These are phyloP conservation scores for Drosophila pallidifrons DNA, from an alignment of 1,140 invertebrate genomes.

Conservation along the genomic window DNA sequence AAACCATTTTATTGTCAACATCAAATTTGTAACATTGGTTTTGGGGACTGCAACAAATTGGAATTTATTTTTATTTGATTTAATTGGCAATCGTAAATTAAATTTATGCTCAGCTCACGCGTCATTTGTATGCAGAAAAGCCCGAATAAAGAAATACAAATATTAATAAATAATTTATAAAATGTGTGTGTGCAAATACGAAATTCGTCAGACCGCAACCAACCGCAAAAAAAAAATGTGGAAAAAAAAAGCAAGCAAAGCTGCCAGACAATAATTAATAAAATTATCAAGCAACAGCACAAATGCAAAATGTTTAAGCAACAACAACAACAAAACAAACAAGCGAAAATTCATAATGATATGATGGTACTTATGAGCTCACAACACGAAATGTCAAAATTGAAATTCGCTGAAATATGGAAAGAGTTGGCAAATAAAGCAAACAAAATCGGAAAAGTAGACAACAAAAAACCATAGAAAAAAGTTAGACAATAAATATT, in stretches of 20 bases:
- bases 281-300: constrained; percentile 4
- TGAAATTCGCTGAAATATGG: not conserved
- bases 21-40: constrained; percentile 17
- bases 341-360: not conserved
- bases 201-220: constrained; percentile 34
- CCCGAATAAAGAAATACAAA: constrained; percentile 5
- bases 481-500: not conserved
- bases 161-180: constrained; percentile 39
- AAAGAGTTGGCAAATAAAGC: not conserved
- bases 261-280: constrained; percentile 25
- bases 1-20: constrained; percentile 6
- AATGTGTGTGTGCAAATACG: constrained; percentile 20
- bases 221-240: constrained; percentile 14
- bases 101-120: constrained; percentile 12
- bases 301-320: constrained; percentile 22
- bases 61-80: constrained; percentile 25
- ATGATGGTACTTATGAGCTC: constrained; percentile 10
- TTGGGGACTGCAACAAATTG: constrained; percentile 3
- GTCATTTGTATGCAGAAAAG: constrained; percentile 24
- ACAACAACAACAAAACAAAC: not conserved
- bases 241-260: not conserved
- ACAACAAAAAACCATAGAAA: not conserved
- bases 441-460: not conserved
- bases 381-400: constrained; percentile 12
- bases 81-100: constrained; percentile 23